phyloP scores from a whole-genome alignment of 2,888 invertebrate species.

The Onchidella celtica region DNA sequence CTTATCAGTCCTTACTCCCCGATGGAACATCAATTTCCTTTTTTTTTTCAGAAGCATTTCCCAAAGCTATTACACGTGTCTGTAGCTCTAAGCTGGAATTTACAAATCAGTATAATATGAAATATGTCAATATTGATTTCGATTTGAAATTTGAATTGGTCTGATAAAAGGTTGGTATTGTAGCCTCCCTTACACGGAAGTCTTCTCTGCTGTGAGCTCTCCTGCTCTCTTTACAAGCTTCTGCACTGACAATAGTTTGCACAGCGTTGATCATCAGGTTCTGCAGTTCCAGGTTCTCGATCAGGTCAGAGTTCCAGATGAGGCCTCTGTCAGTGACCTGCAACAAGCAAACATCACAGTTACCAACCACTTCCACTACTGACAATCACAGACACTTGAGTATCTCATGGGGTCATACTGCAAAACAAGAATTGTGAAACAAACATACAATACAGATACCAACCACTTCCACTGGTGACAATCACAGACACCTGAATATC shows the following conservation, averaged over 20 bases:
- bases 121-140: no score
- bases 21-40: no score
- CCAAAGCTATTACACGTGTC: no score
- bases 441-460: background rate
- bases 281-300: conserved; percentile 98
- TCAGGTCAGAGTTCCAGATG: conserved; percentile 98
- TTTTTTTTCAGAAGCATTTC: no score
- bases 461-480: no score
- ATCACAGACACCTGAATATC: no score
- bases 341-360: conserved; percentile 26
- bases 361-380: background rate
- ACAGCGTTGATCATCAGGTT: conserved; percentile 96
- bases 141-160: no score
- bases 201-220: conserved; percentile 99
- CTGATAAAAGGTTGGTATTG: no score
- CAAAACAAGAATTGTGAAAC: background rate
- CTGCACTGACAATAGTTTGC: conserved; percentile 94
- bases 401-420: background rate
- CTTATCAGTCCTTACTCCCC: no score
- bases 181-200: conserved; percentile 88
- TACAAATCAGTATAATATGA: no score
- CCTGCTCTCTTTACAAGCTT: conserved; percentile 97
- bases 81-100: no score
- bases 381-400: no score
- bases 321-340: conserved; percentile 86